Evolutionary conservation across 2,113 vertebrate species (phyloP), one percentile per base, ranked within the genome.

Genomic region (Tragelaphus strepsiceros): DNA sequence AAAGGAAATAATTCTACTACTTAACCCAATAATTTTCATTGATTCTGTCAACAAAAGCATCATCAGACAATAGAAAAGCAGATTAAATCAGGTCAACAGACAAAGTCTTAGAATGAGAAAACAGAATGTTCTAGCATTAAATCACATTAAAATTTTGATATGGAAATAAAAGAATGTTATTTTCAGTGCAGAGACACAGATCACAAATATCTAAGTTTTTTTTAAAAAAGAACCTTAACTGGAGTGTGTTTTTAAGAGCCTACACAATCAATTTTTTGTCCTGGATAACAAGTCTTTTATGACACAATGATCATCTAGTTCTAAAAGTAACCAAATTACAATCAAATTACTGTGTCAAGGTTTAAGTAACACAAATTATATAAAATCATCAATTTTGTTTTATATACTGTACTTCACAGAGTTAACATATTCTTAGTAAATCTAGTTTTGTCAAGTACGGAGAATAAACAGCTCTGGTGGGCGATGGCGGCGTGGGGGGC

Each of bases 31-130:
- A 16, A 92, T 93, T 95, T 96, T 21, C 39, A 77, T 90, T 67
- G 53, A 87, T 94, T 87, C 54, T 95, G 35, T 96, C 90, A 90
- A 93, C 71, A 94, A 78, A 83, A 85, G n/a, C 51, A 93, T 90
- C 53, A 96, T 54, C 39, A 58, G 59, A 67, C 51, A 95, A 84
- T 24, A 14, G 26, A 35, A 35, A 90, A 84, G 54, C 19, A 71
- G 80, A 92, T 84, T 56, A 92, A 84, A 92, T 46, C 19, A 56
- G 61, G 80, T 46, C 61, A 71, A n/a, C 28, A 56, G 35, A 56
- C 28, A 51, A 67, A 92, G 62, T 53, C 91, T 89, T 39, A 71
- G 43, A 93, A 96, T 83, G 21, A 78, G 51, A 89, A 95, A 95
- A 49, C 22, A 89, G 53, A 96, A 90, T 92, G 62, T 86, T 92